phyloP scores from a whole-genome alignment of 2,888 invertebrate genomes.

The Euplagia quadripunctaria region DNA sequence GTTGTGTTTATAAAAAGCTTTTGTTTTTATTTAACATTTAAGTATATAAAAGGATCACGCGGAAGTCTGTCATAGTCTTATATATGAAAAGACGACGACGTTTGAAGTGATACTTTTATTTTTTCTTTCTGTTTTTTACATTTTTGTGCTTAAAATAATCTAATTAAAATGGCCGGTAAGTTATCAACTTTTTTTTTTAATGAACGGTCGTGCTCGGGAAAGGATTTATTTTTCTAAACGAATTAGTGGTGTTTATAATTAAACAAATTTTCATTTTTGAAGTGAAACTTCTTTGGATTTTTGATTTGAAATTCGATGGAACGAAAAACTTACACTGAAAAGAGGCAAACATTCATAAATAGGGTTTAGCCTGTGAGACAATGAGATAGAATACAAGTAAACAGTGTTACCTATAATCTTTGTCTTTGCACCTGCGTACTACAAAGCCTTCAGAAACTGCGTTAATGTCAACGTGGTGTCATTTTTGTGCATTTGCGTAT shows the following conservation, averaged over 20 bases:
- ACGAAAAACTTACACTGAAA: too few relatives aligned
- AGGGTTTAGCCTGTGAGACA: too few relatives aligned
- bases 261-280: neutral
- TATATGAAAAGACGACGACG: slow-evolving; percentile 15
- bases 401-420: too few relatives aligned
- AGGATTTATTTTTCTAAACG: neutral
- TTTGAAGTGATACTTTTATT: neutral
- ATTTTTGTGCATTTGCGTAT: too few relatives aligned
- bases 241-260: neutral
- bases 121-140: neutral
- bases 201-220: neutral
- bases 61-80: slow-evolving; percentile 40
- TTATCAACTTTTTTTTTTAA: slow-evolving; percentile 14
- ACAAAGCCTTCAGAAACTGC: too few relatives aligned
- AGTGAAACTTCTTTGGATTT: neutral
- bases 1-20: slow-evolving; percentile 45
- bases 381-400: too few relatives aligned
- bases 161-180: slow-evolving; percentile 46
- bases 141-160: neutral
- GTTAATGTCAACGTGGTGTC: too few relatives aligned
- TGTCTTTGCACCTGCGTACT: too few relatives aligned
- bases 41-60: slow-evolving; percentile 41
- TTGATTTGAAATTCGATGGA: too few relatives aligned
- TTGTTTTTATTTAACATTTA: slow-evolving; percentile 25
- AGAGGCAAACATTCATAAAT: too few relatives aligned